Evolutionary conservation across 2,888 invertebrate species (phyloP).

Genomic region (Melieria picta): DNA sequence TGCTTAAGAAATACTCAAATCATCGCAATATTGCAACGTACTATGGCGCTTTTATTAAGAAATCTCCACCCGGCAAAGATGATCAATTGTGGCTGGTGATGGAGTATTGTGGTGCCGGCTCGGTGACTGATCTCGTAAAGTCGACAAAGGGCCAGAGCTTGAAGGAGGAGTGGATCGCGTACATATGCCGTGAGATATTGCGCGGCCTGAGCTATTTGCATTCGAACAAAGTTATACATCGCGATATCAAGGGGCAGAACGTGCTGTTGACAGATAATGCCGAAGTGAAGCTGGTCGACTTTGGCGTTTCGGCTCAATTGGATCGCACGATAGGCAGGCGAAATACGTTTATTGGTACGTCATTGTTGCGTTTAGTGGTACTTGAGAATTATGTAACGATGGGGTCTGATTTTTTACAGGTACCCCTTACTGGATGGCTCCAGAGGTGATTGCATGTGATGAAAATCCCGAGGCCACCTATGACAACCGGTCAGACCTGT

Average conservation of each 20-base stretch:
- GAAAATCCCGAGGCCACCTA: slow-evolving; percentile 99
- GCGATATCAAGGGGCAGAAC: slow-evolving; percentile 99
- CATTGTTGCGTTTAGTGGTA: neutral
- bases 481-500: slow-evolving; percentile 94
- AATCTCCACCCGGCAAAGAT: slow-evolving; percentile 98
- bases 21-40: slow-evolving; percentile 99
- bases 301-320: slow-evolving; percentile 98
- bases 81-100: slow-evolving; percentile 99
- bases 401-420: slow-evolving; percentile 67
- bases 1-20: slow-evolving; percentile 98
- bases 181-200: slow-evolving; percentile 95
- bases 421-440: slow-evolving; percentile 99
- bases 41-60: slow-evolving; percentile 99
- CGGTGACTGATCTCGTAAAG: slow-evolving; percentile 99
- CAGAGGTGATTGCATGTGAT: slow-evolving; percentile 99
- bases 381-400: neutral
- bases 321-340: slow-evolving; percentile 98
- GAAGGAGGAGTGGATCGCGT: slow-evolving; percentile 99
- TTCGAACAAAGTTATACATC: slow-evolving; percentile 98
- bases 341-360: slow-evolving; percentile 89
- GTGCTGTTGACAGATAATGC: slow-evolving; percentile 99
- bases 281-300: slow-evolving; percentile 99
- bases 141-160: slow-evolving; percentile 97
- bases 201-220: slow-evolving; percentile 97
- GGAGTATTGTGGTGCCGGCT: slow-evolving; percentile 99